Evolutionary conservation across 1,140 invertebrate genomes (phyloP), one percentile per base, ranked within the genome.

Genomic region (Drosophila micromelanica): DNA sequence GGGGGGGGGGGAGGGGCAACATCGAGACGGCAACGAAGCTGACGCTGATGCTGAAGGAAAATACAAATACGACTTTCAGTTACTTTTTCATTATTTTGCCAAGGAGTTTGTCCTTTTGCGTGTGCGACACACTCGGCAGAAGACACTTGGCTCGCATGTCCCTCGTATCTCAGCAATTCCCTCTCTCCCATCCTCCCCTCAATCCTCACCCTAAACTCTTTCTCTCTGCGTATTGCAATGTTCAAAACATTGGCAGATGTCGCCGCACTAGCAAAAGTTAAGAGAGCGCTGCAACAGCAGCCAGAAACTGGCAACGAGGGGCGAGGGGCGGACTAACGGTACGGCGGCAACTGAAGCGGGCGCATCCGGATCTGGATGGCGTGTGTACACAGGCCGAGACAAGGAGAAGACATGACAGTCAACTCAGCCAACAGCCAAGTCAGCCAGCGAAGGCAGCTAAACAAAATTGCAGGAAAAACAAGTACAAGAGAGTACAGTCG

Each of bases 61-160:
- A 87, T 86, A 86, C 78, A 86, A 87, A 86, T 86, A 87, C 82
- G 82, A 86, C 82, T 86, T 86, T 87, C 78, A 87, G 82, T 87
- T 86, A 86, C 82, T 86, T 86, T 86, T 86, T 87, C 82, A 86
- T 86, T 86, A 87, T 87, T 87, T 87, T 86, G 72, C 82, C 75
- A 86, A 87, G 79, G 78, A 86, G 82, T 87, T 86, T 87, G 82
- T 86, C 81, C 78, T 87, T 76, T 82, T 71, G 79, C 64, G 78
- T 74, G 78, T 81, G 78, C 60, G 68, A 63, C 59, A 76, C 73
- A 75, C 61, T 73, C 63, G 55, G 54, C 70, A 64, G 32, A 46
- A 71, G 61, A 71, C 61, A 71, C 69, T 71, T 73, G 63, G 42
- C 69, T 67, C 46, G 38, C 69, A 72, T 71, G 61, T 71, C 43